A percentile compares a stretch with the other conserved stretches of the same genome.
Evolutionary conservation across 2,113 vertebrate species (phyloP).

Genomic region (Camelus dromedarius): DNA sequence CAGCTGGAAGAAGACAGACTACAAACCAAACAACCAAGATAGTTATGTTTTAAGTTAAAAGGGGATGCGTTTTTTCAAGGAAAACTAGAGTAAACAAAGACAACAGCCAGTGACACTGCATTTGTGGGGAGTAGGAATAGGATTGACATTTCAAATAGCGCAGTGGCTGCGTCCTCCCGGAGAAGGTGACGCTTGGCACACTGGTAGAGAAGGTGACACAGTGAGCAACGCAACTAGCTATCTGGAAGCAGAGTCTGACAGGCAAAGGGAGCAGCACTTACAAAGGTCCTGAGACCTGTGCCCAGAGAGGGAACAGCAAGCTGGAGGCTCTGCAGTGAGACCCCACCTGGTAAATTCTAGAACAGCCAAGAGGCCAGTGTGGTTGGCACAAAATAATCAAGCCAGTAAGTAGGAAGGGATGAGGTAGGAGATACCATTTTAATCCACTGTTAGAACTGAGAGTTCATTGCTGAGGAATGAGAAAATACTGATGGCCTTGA

Average conservation of each 20-base stretch:
- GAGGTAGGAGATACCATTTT: background rate
- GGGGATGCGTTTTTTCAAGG: background rate
- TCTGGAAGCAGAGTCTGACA: background rate
- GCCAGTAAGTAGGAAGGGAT: background rate
- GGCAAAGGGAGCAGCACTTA: background rate
- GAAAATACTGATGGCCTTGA: background rate
- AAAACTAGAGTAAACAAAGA: background rate
- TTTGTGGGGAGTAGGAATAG: background rate
- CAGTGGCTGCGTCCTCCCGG: background rate
- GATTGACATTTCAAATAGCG: background rate
- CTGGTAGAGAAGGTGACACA: background rate
- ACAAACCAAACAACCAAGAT: background rate
- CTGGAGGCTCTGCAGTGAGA: background rate
- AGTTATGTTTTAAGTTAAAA: background rate
- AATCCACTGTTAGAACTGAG: background rate
- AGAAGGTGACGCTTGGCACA: background rate
- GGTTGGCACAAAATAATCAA: background rate
- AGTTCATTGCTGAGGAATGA: background rate
- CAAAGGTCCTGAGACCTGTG: background rate
- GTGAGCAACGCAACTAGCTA: rapidly evolving
- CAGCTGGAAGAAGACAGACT: background rate
- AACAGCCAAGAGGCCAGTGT: background rate
- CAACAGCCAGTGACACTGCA: background rate
- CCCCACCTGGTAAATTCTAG: too few relatives aligned
- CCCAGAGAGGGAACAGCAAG: background rate